Evolutionary conservation across 2,113 vertebrate genomes (phyloP).

Genomic region (Scortum barcoo): DNA sequence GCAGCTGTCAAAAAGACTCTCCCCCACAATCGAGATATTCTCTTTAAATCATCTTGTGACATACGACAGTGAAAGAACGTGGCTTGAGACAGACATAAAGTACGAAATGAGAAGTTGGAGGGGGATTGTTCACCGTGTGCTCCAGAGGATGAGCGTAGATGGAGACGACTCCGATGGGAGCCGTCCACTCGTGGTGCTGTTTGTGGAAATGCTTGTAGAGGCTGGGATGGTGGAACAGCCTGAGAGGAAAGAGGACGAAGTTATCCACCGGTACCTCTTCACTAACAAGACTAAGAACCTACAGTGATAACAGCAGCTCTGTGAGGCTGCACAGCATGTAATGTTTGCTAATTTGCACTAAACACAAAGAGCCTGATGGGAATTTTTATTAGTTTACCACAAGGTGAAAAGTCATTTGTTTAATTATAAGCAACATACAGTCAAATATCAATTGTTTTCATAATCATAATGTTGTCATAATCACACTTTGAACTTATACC

Average conservation of each 20-base stretch:
- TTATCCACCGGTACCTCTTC: neutral
- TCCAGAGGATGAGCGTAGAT: constrained; percentile 93
- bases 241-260: constrained; percentile 57
- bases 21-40: neutral
- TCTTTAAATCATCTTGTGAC: neutral
- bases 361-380: neutral
- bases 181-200: constrained; percentile 97
- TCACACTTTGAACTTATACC: neutral
- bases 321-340: neutral
- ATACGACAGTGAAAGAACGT: neutral
- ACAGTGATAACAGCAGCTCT: neutral
- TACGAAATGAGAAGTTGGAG: neutral
- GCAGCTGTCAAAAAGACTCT: neutral
- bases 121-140: constrained; percentile 86
- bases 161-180: constrained; percentile 89
- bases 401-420: neutral
- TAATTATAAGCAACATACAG: neutral
- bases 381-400: neutral
- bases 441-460: too few species aligned
- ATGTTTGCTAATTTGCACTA: neutral
- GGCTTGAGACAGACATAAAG: neutral
- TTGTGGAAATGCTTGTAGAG: constrained; percentile 93
- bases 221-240: constrained; percentile 90
- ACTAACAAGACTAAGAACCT: neutral
- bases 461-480: too few species aligned